phyloP scores from a whole-genome alignment of 2,113 vertebrate species.

The Triplophysa rosa region DNA sequence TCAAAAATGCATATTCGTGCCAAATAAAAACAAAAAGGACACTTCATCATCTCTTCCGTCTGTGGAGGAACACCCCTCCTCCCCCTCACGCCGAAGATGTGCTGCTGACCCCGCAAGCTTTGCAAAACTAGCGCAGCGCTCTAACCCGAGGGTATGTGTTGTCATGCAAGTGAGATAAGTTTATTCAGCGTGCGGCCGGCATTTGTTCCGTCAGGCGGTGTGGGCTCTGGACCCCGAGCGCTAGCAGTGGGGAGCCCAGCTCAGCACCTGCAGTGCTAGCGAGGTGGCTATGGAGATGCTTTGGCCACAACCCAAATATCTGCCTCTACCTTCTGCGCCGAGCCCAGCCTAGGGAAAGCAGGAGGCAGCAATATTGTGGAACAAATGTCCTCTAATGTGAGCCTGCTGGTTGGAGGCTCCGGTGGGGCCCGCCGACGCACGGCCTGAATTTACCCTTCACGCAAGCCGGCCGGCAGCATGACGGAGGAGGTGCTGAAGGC shows the following conservation, averaged over 20 bases:
- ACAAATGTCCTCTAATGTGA: constrained; percentile 86
- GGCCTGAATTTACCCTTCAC: constrained; percentile 50
- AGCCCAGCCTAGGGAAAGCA: constrained; percentile 82
- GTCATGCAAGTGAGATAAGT: constrained; percentile 95
- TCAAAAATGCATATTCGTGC: constrained; percentile 36
- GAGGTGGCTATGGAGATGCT: constrained; percentile 75
- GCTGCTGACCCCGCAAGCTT: constrained; percentile 67
- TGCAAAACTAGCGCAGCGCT: constrained; percentile 77
- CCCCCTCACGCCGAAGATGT: constrained; percentile 47
- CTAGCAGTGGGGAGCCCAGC: constrained; percentile 74
- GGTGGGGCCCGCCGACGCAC: constrained; percentile 63
- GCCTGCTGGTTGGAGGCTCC: constrained; percentile 79
- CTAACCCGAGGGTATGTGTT: constrained; percentile 85
- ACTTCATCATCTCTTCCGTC: constrained; percentile 24
- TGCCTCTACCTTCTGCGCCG: constrained; percentile 89
- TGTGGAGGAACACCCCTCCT: constrained; percentile 23
- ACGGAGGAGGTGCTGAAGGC: constrained; percentile 51
- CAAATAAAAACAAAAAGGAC: constrained; percentile 33
- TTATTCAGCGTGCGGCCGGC: constrained; percentile 85
- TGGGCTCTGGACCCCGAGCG: constrained; percentile 75
- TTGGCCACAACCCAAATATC: constrained; percentile 90
- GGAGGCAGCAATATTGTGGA: constrained; percentile 83
- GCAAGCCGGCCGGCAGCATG: constrained; percentile 39
- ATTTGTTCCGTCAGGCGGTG: constrained; percentile 92
- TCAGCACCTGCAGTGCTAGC: constrained; percentile 80